A percentile compares a stretch with the other conserved stretches of the same genome.
Conservation (phyloP, 2,113 vertebrate species). For the Neotragus pygmaeus region DNA sequence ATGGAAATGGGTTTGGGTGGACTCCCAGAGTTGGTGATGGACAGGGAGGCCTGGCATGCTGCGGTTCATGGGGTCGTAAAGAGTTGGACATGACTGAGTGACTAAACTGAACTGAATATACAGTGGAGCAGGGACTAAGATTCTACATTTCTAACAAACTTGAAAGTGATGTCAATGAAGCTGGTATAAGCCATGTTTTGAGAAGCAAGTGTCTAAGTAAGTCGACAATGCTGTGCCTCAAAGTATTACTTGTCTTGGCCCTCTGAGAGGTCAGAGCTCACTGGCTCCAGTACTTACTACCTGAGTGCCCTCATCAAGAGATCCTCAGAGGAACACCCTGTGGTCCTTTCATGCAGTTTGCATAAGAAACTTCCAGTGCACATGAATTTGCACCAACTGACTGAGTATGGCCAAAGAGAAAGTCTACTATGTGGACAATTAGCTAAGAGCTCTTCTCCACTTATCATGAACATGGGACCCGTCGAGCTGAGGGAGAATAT, state of each 20-base stretch:
- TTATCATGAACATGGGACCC: background rate
- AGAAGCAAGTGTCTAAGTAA: background rate
- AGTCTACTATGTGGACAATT: background rate
- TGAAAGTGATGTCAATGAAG: background rate
- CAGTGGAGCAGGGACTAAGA: background rate
- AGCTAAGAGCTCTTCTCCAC: background rate
- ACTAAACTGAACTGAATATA: background rate
- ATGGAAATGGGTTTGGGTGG: too few species aligned
- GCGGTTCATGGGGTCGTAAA: too few species aligned
- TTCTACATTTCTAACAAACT: background rate
- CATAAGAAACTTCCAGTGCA: background rate
- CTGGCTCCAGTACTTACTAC: background rate
- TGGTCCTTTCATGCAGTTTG: background rate
- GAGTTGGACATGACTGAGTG: too few species aligned
- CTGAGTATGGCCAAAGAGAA: background rate
- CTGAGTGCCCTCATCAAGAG: background rate
- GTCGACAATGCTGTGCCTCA: fast-evolving
- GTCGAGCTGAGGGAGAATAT: background rate
- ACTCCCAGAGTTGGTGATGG: too few species aligned
- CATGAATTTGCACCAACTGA: background rate
- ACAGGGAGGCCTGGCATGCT: too few species aligned
- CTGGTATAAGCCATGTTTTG: background rate
- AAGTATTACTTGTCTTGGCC: background rate
- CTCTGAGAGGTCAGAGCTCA: background rate
- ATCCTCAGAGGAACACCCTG: background rate